Evolutionary conservation across 2,113 vertebrate species (phyloP).

Genomic region (Mesocricetus auratus): DNA sequence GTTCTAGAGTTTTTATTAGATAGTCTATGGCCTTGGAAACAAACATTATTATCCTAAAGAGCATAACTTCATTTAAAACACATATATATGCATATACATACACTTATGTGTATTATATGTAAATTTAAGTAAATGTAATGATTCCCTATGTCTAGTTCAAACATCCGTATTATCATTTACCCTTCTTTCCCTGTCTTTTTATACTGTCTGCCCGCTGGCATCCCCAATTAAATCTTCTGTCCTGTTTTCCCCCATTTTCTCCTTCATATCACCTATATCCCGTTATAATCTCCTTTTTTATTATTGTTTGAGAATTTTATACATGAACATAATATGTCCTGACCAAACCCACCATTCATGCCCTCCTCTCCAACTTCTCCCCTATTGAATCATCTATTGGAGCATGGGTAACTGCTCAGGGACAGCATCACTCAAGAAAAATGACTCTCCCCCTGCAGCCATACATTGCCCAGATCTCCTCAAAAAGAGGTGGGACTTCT

Average conservation of each 20-base stretch:
- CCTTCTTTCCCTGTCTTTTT: not conserved
- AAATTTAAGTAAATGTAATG: not conserved
- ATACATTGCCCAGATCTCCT: not conserved
- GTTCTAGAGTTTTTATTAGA: not conserved
- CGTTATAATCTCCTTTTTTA: not conserved
- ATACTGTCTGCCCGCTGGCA: not conserved
- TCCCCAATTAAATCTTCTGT: not conserved
- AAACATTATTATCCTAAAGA: not conserved
- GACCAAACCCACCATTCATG: not conserved
- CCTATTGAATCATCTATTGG: not conserved
- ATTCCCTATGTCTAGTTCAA: not conserved
- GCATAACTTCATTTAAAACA: not conserved
- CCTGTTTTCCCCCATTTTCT: not conserved
- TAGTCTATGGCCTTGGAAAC: not conserved
- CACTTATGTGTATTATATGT: not conserved
- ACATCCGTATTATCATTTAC: not conserved
- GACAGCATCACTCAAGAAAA: not conserved
- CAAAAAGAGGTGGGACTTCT: not conserved
- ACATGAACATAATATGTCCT: not conserved
- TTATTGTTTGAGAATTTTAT: not conserved
- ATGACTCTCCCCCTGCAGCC: not conserved
- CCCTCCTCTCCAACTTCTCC: not conserved
- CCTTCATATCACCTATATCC: not conserved
- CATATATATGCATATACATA: not conserved
- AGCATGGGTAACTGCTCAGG: not conserved